Conservation (phyloP, 2,797 vertebrate genomes). For the Anisognathus igniventris region DNA sequence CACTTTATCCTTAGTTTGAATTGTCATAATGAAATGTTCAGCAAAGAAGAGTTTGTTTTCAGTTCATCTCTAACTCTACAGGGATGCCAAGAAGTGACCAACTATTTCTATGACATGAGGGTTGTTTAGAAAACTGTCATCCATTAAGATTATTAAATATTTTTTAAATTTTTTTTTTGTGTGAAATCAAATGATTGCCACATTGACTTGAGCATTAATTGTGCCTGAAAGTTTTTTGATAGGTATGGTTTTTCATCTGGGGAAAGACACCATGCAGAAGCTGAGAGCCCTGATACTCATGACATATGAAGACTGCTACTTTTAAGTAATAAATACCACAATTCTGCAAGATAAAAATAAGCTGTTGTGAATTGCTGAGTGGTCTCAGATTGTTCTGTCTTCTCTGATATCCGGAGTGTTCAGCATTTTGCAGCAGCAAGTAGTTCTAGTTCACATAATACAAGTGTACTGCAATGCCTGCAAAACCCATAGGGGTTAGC, state of each 20-base stretch:
- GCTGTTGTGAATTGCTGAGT: background rate
- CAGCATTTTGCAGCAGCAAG: background rate
- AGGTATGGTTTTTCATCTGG: background rate
- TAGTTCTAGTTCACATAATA: background rate
- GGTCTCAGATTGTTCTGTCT: background rate
- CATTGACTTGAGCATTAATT: background rate
- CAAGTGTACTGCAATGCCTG: background rate
- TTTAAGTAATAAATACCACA: background rate
- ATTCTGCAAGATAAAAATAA: background rate
- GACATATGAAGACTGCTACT: accelerated
- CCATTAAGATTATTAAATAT: background rate
- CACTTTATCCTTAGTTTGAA: background rate
- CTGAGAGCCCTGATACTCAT: background rate
- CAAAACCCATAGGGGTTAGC: background rate
- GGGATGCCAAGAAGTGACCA: background rate
- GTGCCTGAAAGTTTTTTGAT: background rate
- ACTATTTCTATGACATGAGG: background rate
- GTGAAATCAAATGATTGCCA: background rate
- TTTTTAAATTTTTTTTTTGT: background rate
- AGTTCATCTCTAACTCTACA: background rate
- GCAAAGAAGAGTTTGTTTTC: background rate
- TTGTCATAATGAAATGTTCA: background rate
- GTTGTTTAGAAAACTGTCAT: background rate
- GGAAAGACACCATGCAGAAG: background rate
- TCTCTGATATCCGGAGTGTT: background rate